Conservation (phyloP, 2,888 invertebrate genomes). For the Hydroisotoma schaefferi region DNA sequence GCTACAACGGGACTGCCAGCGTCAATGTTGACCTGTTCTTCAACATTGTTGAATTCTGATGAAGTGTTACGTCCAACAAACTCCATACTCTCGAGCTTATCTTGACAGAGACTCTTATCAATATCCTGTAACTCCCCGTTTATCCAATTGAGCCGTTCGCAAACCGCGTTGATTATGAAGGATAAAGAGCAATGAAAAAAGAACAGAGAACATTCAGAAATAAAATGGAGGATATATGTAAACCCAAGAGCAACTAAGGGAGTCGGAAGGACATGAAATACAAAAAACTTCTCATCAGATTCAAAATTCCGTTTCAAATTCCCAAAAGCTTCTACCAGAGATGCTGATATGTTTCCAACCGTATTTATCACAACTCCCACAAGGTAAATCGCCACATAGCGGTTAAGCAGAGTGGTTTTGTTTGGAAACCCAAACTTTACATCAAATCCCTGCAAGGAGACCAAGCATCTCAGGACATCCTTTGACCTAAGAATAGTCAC, state of each 20-base stretch:
- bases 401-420: slow-evolving; percentile 17
- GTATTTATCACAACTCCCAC: slow-evolving; percentile 22
- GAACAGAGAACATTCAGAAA: slow-evolving; percentile 25
- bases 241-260: not conserved
- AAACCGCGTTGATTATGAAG: slow-evolving; percentile 23
- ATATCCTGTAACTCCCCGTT: not conserved
- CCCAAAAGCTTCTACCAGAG: slow-evolving; percentile 9
- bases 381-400: slow-evolving; percentile 15
- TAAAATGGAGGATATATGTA: slow-evolving; percentile 12
- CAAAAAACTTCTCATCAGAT: not conserved
- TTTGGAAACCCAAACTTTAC: slow-evolving; percentile 9
- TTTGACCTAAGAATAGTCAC: not conserved
- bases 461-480: not conserved
- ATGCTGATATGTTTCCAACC: slow-evolving; percentile 23
- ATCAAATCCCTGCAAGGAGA: not conserved
- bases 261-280: not conserved
- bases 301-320: slow-evolving; percentile 3
- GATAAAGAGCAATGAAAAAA: slow-evolving; percentile 25
- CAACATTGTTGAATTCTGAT: not conserved
- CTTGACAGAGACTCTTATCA: not conserved
- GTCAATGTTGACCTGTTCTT: not conserved
- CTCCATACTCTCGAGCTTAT: too few species aligned
- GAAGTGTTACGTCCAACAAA: not conserved
- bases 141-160: slow-evolving; percentile 16
- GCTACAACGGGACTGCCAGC: not conserved